Evolutionary conservation across 92 coral and sea anemone genomes (phyloP), one percentile per base, ranked within the genome.

Genomic region (Palythoa grandiflora): DNA sequence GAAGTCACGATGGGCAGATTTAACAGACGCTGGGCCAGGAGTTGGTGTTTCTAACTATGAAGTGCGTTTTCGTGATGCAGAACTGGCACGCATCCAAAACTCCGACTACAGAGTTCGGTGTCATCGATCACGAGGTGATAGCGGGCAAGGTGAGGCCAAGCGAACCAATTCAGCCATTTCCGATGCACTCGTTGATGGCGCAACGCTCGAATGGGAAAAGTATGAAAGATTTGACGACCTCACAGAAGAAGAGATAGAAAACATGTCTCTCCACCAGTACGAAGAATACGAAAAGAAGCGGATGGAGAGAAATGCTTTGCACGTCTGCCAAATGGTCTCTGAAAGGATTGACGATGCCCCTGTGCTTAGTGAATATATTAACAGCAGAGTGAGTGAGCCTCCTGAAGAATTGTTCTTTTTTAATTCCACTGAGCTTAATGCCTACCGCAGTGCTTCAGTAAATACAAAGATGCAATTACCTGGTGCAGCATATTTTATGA

Each of bases 121-220:
- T 35, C 86, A 81, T 81, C 75, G 88, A 14, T 71, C 88, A 55
- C 36, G 48, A 79, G 76, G 87, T 54, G 91, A 80, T 36, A 68
- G 73, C 73, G 73, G 73, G 83, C 57, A 35, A 79, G 83, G 87
- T 19, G 91, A 80, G 78, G 91, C 91, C 77, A 83, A 88, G 28
- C 55, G 91, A 59, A 88, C 91, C 73, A 88, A 88, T 61, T 88
- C 91, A 37, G 87, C 87, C 13, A 81, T 88, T 80, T 71, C 83
- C 38, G 83, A 88, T 71, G 90, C 87, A 54, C 80, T 88, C 71
- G 87, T 79, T 10, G 84, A n/a, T 70, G 92, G 89, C 16, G 92
- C 92, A 89, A 84, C 85, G 72, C 86, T 71, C 16, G 89, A 84
- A 2, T 68, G 86, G 89, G 89, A 89, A 52, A 77, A 73, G 55